Evolutionary conservation across 1,140 invertebrate genomes (phyloP), one percentile per base, ranked within the genome.

Genomic region (Oryzaephilus surinamensis): DNA sequence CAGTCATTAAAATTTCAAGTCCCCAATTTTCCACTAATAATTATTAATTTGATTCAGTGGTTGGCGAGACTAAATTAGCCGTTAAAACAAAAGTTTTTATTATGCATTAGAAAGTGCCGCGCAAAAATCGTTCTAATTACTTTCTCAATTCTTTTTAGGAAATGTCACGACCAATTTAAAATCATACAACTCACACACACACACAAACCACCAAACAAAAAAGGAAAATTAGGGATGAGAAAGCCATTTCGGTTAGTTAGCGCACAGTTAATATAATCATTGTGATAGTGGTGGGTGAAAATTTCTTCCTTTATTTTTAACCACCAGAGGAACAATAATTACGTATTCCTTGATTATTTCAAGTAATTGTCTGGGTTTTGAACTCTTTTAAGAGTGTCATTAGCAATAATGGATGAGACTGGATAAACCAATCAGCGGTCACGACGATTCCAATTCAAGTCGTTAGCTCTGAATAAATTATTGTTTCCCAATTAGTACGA

Each of bases 401-500:
- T 55, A 55, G 48, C 45, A 53, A 55, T 55, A 55, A 55, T 55
- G 46, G 46, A 55, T 55, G 53, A 48, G 53, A 41, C 38, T 39
- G 46, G 48, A 43, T 34, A 18, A 23, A 44, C 49, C 49, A 50
- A 48, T 50, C 45, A 40, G 36, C 44, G 43, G 36, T 43, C 40
- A 46, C 38, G 28, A 30, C 27, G 46, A 45, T 45, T 33, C 42
- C 41, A 41, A 41, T 42, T 45, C 43, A 41, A 33, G 43, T 50
- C 51, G 49, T 52, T 54, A 48, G 39, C 45, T 48, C 39, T 56
- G 54, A 56, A 56, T 56, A 56, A 56, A 56, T 56, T 54, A 56
- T 56, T 54, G 54, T 54, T 56, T 54, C 46, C 49, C 54, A 54
- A 56, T 56, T 56, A 56, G 52, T 46, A n/a, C n/a, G n/a, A n/a